Evolutionary conservation across 2,113 vertebrate species (phyloP), one percentile per base, ranked within the genome.

Genomic region (Oryzias curvinotus): DNA sequence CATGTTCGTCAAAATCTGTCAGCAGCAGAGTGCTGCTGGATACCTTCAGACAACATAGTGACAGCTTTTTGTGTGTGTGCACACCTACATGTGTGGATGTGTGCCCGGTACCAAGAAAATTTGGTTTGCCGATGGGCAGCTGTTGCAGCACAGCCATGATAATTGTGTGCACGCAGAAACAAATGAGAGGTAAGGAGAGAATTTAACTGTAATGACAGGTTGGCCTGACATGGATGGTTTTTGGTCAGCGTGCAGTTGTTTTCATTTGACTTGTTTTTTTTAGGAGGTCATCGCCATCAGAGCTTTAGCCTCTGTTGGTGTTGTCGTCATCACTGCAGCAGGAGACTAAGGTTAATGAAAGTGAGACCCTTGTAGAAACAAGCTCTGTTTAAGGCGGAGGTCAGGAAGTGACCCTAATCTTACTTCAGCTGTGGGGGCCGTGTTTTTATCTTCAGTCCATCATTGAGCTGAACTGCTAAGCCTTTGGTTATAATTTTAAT

Each of bases 1-100:
- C 93, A 92, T 86, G 91, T 86, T 92, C 92, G 91, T 94, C 93
- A 93, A 81, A 90, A 86, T 87, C 89, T 93, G 91, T 92, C 91
- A 93, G 87, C 89, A 72, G 88, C 80, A 74, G 91, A 82, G 90
- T 84, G 87, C 87, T 85, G 85, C 85, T 83, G 65, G 83, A 88
- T 78, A 89, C 88, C 78, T 78, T 91, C 91, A 90, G 87, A 93
- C 90, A 84, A 86, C 83, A 82, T 86, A 85, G 84, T 80, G 90
- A 90, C 87, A 92, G 90, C 74, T 89, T 83, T 83, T 66, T 62
- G 65, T 64, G 47, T 58, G 63, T 52, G 67, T 85, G 75, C 75
- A 75, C 85, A 66, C 36, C 36, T 19, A 56, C 87, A 80, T 78
- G 73, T 83, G 54, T 28, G 59, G 88, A 81, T 85, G 77, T 73